These are phyloP conservation scores for Halictus quadricinctus DNA, from an alignment of 2,888 invertebrate genomes.

Conservation along the genomic window DNA sequence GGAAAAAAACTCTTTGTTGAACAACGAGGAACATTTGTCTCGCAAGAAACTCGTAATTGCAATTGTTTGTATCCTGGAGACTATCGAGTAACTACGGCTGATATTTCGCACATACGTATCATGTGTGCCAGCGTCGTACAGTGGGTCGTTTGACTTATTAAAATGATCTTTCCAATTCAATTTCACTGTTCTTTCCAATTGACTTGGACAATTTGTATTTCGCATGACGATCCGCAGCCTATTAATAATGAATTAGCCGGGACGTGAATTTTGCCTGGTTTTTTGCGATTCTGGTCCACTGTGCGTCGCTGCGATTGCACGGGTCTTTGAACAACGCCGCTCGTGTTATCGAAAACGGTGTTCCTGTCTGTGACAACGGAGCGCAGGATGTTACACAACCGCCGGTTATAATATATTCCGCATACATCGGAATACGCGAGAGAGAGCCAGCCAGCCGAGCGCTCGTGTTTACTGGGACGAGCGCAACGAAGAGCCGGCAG, in stretches of 20 bases:
- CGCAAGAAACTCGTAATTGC: too few species aligned
- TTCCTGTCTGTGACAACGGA: background rate
- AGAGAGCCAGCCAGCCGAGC: background rate
- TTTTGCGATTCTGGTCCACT: background rate
- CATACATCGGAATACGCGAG: background rate
- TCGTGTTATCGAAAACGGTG: conserved; percentile 8
- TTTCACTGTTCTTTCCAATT: too few species aligned
- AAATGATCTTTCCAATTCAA: too few species aligned
- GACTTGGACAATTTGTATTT: too few species aligned
- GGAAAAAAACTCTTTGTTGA: background rate
- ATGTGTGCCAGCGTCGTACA: too few species aligned
- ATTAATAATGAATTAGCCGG: background rate
- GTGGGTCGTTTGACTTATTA: too few species aligned
- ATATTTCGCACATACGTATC: too few species aligned
- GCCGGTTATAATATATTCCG: background rate
- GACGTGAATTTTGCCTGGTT: background rate
- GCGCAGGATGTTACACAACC: conserved; percentile 12
- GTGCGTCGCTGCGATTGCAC: background rate
- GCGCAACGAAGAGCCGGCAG: conserved; percentile 6
- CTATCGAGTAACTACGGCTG: too few species aligned
- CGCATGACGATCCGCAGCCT: background rate
- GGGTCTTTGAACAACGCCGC: background rate
- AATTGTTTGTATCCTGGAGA: too few species aligned
- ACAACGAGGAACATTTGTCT: background rate
- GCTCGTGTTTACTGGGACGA: conserved; percentile 25